These are phyloP conservation scores for Drusus annulatus DNA, from an alignment of 1,140 invertebrate genomes.

Conservation along the genomic window DNA sequence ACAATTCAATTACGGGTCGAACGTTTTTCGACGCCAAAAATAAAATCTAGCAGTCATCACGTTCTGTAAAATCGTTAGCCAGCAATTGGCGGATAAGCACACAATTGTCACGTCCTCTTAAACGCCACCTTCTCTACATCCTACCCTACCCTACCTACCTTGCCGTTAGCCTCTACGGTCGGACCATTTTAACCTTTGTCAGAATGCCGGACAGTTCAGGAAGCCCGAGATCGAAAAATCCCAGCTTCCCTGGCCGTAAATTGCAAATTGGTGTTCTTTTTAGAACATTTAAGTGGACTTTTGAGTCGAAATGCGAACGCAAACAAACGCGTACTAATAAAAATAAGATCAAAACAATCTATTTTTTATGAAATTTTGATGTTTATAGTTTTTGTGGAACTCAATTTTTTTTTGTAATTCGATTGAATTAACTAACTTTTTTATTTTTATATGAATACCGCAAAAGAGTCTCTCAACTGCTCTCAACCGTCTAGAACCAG, in stretches of 20 bases:
- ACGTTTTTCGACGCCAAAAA: background rate
- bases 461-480: too few species aligned
- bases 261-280: constrained; percentile 1
- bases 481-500: too few species aligned
- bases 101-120: constrained; percentile 24
- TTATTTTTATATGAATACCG: too few species aligned
- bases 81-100: constrained; percentile 1
- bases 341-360: too few species aligned
- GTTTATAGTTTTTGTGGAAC: too few species aligned
- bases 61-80: constrained; percentile 1
- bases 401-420: too few species aligned
- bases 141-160: too few species aligned
- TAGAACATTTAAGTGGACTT: background rate
- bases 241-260: background rate
- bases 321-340: too few species aligned
- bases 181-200: constrained; percentile 7
- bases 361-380: too few species aligned
- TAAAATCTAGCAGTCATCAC: background rate
- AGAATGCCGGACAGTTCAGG: constrained; percentile 1
- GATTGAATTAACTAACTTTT: too few species aligned
- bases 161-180: too few species aligned
- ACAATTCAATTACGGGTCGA: background rate
- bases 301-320: too few species aligned
- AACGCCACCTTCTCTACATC: constrained; percentile 2
- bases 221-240: background rate